phyloP scores from a whole-genome alignment of 1,140 invertebrate species.

The Drosophila orena region DNA sequence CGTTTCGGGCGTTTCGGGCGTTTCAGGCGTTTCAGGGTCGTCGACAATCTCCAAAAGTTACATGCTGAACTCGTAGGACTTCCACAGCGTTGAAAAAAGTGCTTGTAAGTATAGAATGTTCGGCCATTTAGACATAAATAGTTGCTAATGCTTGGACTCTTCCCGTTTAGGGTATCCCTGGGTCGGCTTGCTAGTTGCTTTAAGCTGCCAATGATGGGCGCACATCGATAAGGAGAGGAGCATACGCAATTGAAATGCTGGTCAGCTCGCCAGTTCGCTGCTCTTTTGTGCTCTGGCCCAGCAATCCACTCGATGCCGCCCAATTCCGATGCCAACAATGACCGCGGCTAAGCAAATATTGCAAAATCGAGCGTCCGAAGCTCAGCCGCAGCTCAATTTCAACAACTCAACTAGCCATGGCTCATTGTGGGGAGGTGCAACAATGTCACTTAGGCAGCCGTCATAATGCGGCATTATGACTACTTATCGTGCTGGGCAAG shows the following conservation, averaged over 20 bases:
- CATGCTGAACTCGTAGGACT: neutral
- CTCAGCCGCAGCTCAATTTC: constrained; percentile 22
- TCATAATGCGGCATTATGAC: constrained; percentile 29
- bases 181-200: constrained; percentile 3
- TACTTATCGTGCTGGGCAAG: constrained; percentile 42
- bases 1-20: neutral
- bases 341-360: constrained; percentile 37
- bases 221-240: constrained; percentile 32
- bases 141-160: neutral
- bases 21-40: constrained; percentile 26
- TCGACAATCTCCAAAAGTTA: constrained; percentile 1
- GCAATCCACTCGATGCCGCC: constrained; percentile 2
- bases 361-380: constrained; percentile 17
- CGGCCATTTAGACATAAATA: too few relatives aligned
- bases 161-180: neutral
- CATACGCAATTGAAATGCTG: constrained; percentile 72
- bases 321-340: constrained; percentile 22
- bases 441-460: constrained; percentile 66
- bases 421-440: constrained; percentile 45
- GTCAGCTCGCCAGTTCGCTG: constrained; percentile 28
- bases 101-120: too few relatives aligned
- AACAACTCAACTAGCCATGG: constrained; percentile 14
- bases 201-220: constrained; percentile 19
- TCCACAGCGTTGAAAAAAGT: too few relatives aligned
- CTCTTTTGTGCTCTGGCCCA: constrained; percentile 25